phyloP scores from a whole-genome alignment of 1,140 invertebrate species.

The Drosophila arizonae region DNA sequence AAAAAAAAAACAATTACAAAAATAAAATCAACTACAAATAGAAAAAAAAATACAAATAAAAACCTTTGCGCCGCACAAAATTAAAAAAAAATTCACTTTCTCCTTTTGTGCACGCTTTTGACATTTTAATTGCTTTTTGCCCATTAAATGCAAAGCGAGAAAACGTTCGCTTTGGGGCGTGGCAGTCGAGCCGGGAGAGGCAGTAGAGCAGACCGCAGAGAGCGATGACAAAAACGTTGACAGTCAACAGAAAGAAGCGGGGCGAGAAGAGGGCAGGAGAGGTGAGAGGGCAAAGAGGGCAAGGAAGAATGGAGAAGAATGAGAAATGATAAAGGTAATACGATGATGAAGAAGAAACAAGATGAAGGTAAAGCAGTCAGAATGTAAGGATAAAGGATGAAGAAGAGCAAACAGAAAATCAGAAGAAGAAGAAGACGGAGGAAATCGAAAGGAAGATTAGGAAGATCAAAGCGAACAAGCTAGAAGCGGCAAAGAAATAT shows the following conservation, averaged over 20 bases:
- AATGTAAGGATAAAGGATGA: too few species aligned
- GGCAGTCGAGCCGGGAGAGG: neutral
- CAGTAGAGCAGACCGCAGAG: neutral
- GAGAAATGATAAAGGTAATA: too few species aligned
- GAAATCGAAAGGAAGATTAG: too few species aligned
- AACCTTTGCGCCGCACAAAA: conserved; percentile 49
- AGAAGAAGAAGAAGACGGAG: too few species aligned
- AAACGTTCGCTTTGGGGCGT: conserved; percentile 10
- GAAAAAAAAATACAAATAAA: conserved; percentile 17
- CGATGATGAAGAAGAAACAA: too few species aligned
- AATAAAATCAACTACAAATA: conserved; percentile 10
- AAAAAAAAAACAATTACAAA: conserved; percentile 44
- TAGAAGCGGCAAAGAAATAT: too few species aligned
- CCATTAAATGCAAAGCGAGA: conserved; percentile 60
- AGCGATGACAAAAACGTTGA: neutral
- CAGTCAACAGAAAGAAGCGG: neutral
- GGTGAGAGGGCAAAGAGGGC: too few species aligned
- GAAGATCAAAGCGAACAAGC: too few species aligned
- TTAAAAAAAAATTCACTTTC: conserved; percentile 78
- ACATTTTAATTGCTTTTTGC: conserved; percentile 79
- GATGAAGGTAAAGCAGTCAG: too few species aligned
- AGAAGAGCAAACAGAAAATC: too few species aligned
- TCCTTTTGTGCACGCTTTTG: conserved; percentile 80
- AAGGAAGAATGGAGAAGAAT: neutral
- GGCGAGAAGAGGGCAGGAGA: neutral